phyloP scores from a whole-genome alignment of 2,797 vertebrate species.

The Oreochromis mossambicus region DNA sequence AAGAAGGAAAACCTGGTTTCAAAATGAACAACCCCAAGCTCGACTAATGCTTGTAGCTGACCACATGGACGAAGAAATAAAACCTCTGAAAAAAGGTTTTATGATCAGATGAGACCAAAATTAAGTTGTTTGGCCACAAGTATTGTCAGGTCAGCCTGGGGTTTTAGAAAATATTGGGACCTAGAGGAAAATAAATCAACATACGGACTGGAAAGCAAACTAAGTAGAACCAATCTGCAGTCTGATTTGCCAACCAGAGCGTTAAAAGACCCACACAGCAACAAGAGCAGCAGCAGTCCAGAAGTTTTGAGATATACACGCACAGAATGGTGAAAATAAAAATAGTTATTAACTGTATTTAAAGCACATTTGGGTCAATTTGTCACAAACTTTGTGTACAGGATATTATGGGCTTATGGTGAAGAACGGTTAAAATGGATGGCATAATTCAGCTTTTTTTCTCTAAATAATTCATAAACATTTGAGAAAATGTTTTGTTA shows the following conservation, averaged over 20 bases:
- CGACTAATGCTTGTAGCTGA: background rate
- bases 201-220: background rate
- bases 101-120: background rate
- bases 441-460: background rate
- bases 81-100: background rate
- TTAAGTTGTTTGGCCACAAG: background rate
- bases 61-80: background rate
- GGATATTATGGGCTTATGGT: background rate
- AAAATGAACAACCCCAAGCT: background rate
- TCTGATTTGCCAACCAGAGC: background rate
- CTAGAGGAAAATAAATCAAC: background rate
- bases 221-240: background rate
- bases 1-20: background rate
- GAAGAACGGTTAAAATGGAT: background rate
- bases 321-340: background rate
- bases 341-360: background rate
- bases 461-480: background rate
- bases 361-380: background rate
- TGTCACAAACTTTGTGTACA: background rate
- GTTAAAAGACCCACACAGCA: background rate
- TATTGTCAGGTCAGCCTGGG: background rate
- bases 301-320: background rate
- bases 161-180: background rate
- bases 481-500: background rate
- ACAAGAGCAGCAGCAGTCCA: background rate